phyloP scores from a whole-genome alignment of 2,888 invertebrate genomes.

The Synergus gifuensis region DNA sequence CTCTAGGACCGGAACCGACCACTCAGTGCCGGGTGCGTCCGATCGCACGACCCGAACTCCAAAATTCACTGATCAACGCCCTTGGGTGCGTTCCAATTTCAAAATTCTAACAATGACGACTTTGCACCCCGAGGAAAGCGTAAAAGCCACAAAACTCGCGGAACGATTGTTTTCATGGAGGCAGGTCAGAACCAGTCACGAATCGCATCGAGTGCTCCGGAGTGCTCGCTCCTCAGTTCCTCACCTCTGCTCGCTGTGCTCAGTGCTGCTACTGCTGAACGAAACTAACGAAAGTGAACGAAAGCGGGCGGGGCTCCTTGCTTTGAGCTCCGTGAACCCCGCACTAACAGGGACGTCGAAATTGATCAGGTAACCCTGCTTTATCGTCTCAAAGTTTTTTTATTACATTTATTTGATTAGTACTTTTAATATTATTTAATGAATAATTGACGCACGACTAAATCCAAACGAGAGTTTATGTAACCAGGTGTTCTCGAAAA shows the following conservation, averaged over 20 bases:
- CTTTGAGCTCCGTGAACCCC: constrained; percentile 68
- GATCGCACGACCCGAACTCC: constrained; percentile 8
- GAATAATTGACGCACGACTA: no score
- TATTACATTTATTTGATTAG: no score
- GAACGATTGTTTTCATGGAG: constrained; percentile 60
- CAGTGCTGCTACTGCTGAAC: constrained; percentile 51
- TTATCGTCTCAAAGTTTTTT: background rate
- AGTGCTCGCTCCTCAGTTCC: constrained; percentile 59
- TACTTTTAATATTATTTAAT: no score
- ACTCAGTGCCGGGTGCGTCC: constrained; percentile 37
- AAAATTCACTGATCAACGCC: constrained; percentile 6
- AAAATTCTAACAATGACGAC: constrained; percentile 11
- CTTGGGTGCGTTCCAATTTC: constrained; percentile 33
- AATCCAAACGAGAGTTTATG: no score
- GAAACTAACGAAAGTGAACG: constrained; percentile 69
- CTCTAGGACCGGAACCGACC: constrained; percentile 33
- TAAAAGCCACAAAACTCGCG: constrained; percentile 46
- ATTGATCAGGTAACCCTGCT: background rate
- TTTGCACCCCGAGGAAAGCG: background rate
- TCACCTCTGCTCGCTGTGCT: constrained; percentile 40
- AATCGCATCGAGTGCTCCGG: constrained; percentile 54
- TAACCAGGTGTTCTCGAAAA: no score
- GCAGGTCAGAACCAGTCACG: constrained; percentile 30
- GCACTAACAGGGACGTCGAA: constrained; percentile 54
- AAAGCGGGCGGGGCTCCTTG: constrained; percentile 74